Percentiles rank a stretch among this genome's conserved stretches.
Conservation (phyloP, 64 coral and sea anemone species). For the Acropora tenuis region DNA sequence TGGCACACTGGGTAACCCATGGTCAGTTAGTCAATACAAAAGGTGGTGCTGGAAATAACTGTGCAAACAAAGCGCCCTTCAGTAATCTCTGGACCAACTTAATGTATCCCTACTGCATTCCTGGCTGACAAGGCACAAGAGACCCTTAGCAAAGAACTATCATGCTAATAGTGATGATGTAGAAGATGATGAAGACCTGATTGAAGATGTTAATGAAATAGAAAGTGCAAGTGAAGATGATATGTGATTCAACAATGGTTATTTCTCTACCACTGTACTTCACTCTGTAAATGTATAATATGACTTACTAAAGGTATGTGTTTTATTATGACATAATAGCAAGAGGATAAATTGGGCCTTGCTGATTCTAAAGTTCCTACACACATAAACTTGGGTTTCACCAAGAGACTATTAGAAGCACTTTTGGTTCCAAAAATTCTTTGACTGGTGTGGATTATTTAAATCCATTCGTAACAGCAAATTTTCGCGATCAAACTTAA, state of each 20-base stretch:
- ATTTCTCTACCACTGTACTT: neutral
- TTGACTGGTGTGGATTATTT: neutral
- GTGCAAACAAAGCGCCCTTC: neutral
- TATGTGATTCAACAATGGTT: neutral
- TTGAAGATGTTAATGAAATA: neutral
- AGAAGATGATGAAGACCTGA: neutral
- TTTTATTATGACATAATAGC: neutral
- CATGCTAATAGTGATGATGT: neutral
- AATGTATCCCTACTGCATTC: neutral
- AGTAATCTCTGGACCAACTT: neutral
- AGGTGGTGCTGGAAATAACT: neutral
- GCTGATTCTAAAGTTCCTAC: too few relatives aligned
- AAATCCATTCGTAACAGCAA: neutral
- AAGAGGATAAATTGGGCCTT: neutral
- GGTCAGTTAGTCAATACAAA: neutral
- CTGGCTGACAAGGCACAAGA: neutral
- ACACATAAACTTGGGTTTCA: too few relatives aligned
- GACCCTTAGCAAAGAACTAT: neutral
- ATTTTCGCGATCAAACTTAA: neutral
- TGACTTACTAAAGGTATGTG: neutral
- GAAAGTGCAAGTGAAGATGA: neutral
- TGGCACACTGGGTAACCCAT: too few relatives aligned
- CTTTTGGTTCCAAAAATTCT: neutral
- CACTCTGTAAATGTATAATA: neutral
- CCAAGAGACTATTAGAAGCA: too few relatives aligned